Evolutionary conservation across 2,113 vertebrate species (phyloP), one percentile per base, ranked within the genome.

Genomic region (Herpetotheres cachinnans): DNA sequence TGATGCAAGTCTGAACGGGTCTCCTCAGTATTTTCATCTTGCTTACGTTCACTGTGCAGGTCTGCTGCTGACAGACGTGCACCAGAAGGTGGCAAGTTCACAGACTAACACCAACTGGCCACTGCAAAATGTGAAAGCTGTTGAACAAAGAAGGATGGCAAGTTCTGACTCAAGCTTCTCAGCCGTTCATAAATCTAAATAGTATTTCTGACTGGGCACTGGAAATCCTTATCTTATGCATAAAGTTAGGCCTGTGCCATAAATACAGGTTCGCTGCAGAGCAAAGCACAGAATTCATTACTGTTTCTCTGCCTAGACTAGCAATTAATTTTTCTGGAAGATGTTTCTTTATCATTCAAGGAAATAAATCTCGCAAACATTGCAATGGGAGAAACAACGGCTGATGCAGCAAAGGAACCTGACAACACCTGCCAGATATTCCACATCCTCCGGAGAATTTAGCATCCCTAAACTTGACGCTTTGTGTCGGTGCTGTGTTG

Each of bases 191-290:
- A 89, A 79, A 97, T 91, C 54, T 80, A 58, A 91, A 47, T 36
- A 59, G 87, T 42, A 58, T 84, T 93, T 85, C 63, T 93, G 42
- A 50, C n/a, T 40, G 44, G 25, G 44, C 81, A 82, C 38, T 80
- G 22, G n/a, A 93, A 95, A 93, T 89, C 20, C 81, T 93, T 76
- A 46, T 29, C 78, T 69, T 90, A 15, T 80, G 66, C 62, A 93
- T 77, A 38, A 87, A 94, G 34, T 40, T 82, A 81, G n/a, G 42
- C 13, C 11, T 52, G 8, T 44, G 9, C 62, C 69, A 49, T 85
- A 94, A 94, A 94, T 94, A 82, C 10, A 16, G 17, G 21, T 63
- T 72, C 40, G 46, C 10, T 46, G 69, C 49, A 58, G 46, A 59
- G 44, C 5, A 82, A 65, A 88, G 26, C 49, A n/a, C 30, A 55